These are phyloP conservation scores for Saxicola maurus DNA, from an alignment of 2,797 vertebrate species.

Conservation along the genomic window DNA sequence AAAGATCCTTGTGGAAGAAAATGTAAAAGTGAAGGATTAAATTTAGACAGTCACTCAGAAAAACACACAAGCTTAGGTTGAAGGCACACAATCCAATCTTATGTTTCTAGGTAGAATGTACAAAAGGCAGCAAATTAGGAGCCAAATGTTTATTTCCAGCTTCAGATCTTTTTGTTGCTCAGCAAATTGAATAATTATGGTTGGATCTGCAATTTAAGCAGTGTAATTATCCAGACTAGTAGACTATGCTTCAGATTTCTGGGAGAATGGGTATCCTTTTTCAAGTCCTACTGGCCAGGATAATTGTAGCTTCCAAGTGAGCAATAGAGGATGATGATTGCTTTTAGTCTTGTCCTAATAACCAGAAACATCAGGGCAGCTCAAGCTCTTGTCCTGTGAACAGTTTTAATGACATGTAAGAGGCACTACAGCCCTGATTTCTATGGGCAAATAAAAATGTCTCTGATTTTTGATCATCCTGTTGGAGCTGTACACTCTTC, in stretches of 20 bases:
- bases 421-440: background rate
- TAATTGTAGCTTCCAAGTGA: background rate
- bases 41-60: background rate
- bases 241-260: background rate
- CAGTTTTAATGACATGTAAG: background rate
- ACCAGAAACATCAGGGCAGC: background rate
- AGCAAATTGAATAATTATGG: background rate
- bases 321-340: background rate
- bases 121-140: background rate
- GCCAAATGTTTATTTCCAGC: background rate
- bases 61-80: background rate
- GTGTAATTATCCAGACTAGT: background rate
- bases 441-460: background rate
- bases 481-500: background rate
- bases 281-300: background rate
- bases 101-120: background rate
- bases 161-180: background rate
- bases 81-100: background rate
- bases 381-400: background rate
- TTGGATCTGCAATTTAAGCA: background rate
- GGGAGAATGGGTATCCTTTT: background rate
- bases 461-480: accelerated
- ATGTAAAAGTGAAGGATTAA: background rate
- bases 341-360: background rate
- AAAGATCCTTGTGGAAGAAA: background rate